phyloP scores from a whole-genome alignment of 23 tunicate species.

The Trididemnum nubilum region DNA sequence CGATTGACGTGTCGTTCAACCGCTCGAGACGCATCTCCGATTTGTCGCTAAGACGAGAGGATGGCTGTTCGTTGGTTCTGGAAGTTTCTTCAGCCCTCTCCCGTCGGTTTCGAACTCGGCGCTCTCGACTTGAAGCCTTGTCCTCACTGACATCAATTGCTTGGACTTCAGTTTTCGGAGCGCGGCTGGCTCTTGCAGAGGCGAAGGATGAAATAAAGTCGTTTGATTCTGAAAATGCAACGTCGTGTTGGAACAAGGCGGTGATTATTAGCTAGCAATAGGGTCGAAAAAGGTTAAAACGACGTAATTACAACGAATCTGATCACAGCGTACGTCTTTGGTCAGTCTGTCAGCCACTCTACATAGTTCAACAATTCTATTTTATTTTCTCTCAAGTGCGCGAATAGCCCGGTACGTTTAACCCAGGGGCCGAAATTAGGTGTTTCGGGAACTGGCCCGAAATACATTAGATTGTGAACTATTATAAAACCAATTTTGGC shows the following conservation, averaged over 20 bases:
- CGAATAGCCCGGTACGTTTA: too few relatives aligned
- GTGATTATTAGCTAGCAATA: too few relatives aligned
- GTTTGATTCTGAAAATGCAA: neutral
- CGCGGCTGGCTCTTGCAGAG: neutral
- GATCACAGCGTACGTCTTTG: too few relatives aligned
- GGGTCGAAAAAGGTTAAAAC: neutral
- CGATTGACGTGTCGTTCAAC: neutral
- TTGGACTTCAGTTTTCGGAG: neutral
- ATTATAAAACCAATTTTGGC: too few relatives aligned
- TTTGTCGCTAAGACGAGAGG: neutral
- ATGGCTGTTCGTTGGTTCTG: neutral
- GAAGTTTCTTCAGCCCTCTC: neutral
- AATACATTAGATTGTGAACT: too few relatives aligned
- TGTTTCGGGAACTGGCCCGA: too few relatives aligned
- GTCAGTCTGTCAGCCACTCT: too few relatives aligned
- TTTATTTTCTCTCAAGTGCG: too few relatives aligned
- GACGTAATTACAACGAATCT: neutral
- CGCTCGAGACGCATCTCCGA: neutral
- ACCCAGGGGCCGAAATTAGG: too few relatives aligned
- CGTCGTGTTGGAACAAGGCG: neutral
- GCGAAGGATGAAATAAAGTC: neutral
- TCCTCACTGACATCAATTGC: constrained; percentile 1
- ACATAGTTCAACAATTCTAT: too few relatives aligned
- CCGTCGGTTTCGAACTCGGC: neutral
- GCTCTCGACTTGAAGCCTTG: neutral